Conservation (phyloP, 2,797 vertebrate species). For the Euthynnus affinis region DNA sequence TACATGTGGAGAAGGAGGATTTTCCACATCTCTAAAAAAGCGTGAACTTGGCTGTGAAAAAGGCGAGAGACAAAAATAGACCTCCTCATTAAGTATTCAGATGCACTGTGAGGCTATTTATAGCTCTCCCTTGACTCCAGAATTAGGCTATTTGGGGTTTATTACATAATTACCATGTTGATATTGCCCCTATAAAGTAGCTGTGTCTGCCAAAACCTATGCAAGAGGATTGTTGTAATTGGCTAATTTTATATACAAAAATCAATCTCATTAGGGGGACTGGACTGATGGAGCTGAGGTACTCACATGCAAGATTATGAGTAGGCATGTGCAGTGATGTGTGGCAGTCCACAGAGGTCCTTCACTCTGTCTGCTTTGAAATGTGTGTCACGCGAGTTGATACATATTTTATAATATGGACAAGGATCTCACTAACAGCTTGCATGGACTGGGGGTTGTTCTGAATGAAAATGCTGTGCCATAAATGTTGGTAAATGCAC, state of each 20-base stretch:
- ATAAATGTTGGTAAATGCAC: constrained; percentile 9
- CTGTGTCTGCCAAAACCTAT: constrained; percentile 42
- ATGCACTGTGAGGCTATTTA: constrained; percentile 70
- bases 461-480: constrained; percentile 10
- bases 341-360: constrained; percentile 25
- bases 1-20: constrained; percentile 37
- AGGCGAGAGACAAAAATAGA: constrained; percentile 71
- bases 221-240: constrained; percentile 43
- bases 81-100: constrained; percentile 77
- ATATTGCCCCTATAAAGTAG: constrained; percentile 40
- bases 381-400: constrained; percentile 71
- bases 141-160: constrained; percentile 69
- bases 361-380: constrained; percentile 57
- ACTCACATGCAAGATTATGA: constrained; percentile 60
- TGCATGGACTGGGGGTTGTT: constrained; percentile 40
- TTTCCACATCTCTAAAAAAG: constrained; percentile 59
- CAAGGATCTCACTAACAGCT: constrained; percentile 45
- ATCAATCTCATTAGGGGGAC: constrained; percentile 21
- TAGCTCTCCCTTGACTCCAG: constrained; percentile 56
- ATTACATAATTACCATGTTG: constrained; percentile 54
- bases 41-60: constrained; percentile 58
- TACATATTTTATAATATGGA: constrained; percentile 74
- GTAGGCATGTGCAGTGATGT: constrained; percentile 61
- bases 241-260: constrained; percentile 50
- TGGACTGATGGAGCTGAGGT: constrained; percentile 41